phyloP scores from a whole-genome alignment of 1,140 invertebrate genomes.

The Caerostris extrusa region DNA sequence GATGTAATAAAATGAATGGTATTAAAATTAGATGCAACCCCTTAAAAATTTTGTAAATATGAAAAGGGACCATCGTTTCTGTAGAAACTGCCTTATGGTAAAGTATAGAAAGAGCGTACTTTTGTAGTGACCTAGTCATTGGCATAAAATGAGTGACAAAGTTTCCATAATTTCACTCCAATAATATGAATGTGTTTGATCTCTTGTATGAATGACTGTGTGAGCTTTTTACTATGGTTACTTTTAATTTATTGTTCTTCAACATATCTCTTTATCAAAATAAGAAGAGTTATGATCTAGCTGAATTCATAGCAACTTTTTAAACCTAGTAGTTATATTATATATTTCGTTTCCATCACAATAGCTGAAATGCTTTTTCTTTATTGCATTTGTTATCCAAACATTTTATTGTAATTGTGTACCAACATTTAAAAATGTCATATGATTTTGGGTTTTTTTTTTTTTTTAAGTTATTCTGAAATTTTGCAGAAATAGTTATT shows the following conservation, averaged over 20 bases:
- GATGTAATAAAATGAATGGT: neutral
- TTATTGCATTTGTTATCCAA: neutral
- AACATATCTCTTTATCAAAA: neutral
- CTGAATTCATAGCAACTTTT: neutral
- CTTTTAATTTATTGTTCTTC: slow-evolving; percentile 17
- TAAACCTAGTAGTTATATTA: neutral
- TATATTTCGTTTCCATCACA: neutral
- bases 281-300: neutral
- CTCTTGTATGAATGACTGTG: neutral
- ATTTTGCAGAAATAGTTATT: too few species aligned
- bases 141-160: neutral
- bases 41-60: neutral
- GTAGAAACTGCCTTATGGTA: neutral
- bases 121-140: slow-evolving; percentile 35
- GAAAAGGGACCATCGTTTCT: slow-evolving; percentile 23
- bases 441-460: too few species aligned
- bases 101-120: neutral
- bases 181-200: neutral
- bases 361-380: neutral
- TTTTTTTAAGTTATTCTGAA: too few species aligned
- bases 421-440: too few species aligned
- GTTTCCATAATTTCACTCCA: neutral
- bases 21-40: neutral
- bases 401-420: neutral
- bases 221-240: neutral